Evolutionary conservation across 1,140 invertebrate genomes (phyloP).

Genomic region (Drosophila teissieri): DNA sequence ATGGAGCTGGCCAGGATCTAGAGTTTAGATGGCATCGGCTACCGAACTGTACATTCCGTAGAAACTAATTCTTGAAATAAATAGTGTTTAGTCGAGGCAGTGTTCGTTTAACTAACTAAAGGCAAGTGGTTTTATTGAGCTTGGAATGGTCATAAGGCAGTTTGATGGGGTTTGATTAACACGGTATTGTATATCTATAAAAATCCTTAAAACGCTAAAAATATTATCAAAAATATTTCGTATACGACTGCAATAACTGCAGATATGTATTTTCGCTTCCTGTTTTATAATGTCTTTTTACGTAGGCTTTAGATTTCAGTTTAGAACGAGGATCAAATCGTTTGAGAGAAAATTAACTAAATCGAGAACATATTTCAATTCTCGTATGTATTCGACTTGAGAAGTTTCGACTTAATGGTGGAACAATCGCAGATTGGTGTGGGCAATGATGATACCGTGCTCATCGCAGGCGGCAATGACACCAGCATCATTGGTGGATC

Average conservation of each 20-base stretch:
- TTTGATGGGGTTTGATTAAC: constrained; percentile 14
- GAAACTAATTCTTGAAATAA: constrained; percentile 72
- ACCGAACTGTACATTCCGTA: constrained; percentile 43
- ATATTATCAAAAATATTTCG: constrained; percentile 32
- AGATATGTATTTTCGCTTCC: neutral
- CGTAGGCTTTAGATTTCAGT: neutral
- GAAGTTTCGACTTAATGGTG: constrained; percentile 92
- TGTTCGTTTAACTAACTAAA: constrained; percentile 73
- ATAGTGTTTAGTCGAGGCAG: constrained; percentile 66
- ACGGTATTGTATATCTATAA: constrained; percentile 7
- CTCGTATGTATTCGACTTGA: neutral
- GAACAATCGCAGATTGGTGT: constrained; percentile 97
- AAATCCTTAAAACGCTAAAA: neutral
- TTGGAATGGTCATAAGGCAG: constrained; percentile 44
- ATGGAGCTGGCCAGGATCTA: constrained; percentile 21
- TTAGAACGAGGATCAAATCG: neutral
- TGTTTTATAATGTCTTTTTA: neutral
- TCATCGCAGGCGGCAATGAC: constrained; percentile 97
- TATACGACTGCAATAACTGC: neutral
- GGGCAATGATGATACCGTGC: constrained; percentile 93
- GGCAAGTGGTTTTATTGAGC: constrained; percentile 41
- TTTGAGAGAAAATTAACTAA: too few species aligned
- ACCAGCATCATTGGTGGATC: constrained; percentile 95
- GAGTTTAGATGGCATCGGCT: constrained; percentile 14
- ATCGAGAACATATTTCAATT: too few species aligned